Evolutionary conservation across 1,140 invertebrate species (phyloP).

Genomic region (Penaeus indicus): DNA sequence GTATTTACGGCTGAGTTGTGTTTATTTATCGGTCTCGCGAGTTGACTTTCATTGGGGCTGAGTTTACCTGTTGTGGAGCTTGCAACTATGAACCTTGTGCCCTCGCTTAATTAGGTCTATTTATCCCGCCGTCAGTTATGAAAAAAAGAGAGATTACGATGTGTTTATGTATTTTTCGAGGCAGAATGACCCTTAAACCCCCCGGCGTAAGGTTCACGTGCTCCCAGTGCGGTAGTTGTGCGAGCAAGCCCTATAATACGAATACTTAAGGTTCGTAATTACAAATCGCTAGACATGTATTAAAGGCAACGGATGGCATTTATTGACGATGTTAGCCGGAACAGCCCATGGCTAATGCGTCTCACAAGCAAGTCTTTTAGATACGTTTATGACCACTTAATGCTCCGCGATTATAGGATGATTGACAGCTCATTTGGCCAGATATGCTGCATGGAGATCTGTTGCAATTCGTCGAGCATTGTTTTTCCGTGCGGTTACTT

Average conservation of each 20-base stretch:
- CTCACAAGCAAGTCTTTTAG: conserved; percentile 38
- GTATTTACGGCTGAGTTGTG: conserved; percentile 52
- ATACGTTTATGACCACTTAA: conserved; percentile 32
- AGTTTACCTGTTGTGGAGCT: conserved; percentile 15
- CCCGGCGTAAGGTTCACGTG: background rate
- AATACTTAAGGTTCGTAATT: background rate
- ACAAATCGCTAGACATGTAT: background rate
- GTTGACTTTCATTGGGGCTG: conserved; percentile 40
- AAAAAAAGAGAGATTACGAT: background rate
- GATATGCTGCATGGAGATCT: conserved; percentile 18
- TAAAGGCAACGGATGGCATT: conserved; percentile 24
- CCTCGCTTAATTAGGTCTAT: background rate
- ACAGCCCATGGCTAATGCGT: conserved; percentile 20
- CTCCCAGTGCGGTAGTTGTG: background rate
- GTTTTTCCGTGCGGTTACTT: too few species aligned
- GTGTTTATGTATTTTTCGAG: background rate
- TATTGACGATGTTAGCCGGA: conserved; percentile 18
- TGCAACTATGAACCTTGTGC: conserved; percentile 20
- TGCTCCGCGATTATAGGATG: background rate
- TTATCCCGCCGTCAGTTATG: conserved; percentile 17
- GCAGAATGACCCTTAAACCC: background rate
- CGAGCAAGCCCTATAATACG: background rate
- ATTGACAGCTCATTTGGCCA: conserved; percentile 42
- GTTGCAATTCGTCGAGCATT: too few species aligned
- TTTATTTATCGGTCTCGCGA: conserved; percentile 48